Conservation (phyloP, 2,797 vertebrate genomes). For the Peromyscus melanophrys region DNA sequence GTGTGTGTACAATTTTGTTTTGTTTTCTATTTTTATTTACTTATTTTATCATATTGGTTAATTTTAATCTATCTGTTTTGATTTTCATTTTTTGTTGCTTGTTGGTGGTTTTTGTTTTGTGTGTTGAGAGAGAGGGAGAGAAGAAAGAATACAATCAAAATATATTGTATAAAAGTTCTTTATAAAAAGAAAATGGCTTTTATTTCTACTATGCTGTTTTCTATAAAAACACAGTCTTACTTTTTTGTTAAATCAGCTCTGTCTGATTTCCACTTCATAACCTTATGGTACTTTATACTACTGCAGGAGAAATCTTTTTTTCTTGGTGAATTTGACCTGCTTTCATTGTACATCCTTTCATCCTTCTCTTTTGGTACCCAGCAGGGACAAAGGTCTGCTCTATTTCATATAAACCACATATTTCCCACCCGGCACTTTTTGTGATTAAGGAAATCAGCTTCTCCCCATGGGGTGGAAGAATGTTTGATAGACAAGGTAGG, state of each 20-base stretch:
- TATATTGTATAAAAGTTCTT: neutral
- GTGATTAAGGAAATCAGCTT: conserved; percentile 66
- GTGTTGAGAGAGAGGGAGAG: neutral
- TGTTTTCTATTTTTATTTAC: neutral
- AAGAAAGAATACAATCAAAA: neutral
- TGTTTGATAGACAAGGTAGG: conserved; percentile 39
- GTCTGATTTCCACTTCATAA: neutral
- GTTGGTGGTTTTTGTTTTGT: neutral
- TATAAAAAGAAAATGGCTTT: neutral
- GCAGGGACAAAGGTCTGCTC: conserved; percentile 40
- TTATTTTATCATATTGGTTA: neutral
- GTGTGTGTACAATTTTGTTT: neutral
- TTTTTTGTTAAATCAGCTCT: neutral
- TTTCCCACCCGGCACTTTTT: conserved; percentile 46
- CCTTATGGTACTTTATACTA: neutral
- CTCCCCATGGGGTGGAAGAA: neutral
- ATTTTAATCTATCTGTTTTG: neutral
- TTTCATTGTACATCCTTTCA: neutral
- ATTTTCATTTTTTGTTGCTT: neutral
- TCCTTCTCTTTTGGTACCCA: neutral
- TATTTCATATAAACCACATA: conserved; percentile 34
- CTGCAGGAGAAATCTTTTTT: neutral
- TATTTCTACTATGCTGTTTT: neutral
- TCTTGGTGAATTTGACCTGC: neutral
- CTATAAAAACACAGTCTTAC: neutral